Conservation (phyloP, 2,797 vertebrate species). For the Chrysocyon brachyurus region DNA sequence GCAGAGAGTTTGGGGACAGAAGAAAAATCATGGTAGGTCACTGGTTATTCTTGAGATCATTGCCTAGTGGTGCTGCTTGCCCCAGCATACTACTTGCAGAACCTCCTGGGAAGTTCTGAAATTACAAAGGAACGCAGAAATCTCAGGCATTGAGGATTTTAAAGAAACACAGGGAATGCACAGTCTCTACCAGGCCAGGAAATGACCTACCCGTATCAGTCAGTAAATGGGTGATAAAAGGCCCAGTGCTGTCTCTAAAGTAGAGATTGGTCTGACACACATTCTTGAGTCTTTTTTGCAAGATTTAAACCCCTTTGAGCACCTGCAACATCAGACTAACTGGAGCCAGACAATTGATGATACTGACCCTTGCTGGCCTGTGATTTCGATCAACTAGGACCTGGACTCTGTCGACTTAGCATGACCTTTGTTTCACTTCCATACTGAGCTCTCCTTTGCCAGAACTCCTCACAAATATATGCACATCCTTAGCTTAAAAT, state of each 20-base stretch:
- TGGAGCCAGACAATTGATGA: not conserved
- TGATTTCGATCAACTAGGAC: not conserved
- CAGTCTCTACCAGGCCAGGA: not conserved
- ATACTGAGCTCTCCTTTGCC: not conserved
- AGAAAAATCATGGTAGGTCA: not conserved
- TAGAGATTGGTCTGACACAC: not conserved
- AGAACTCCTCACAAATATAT: not conserved
- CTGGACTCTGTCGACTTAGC: not conserved
- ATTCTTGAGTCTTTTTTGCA: not conserved
- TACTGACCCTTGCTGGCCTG: not conserved
- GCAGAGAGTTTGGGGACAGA: not conserved
- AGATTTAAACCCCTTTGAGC: not conserved
- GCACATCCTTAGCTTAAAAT: not conserved
- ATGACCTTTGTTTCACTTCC: not conserved
- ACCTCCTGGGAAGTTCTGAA: not conserved
- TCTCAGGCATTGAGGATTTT: not conserved
- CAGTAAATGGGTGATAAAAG: not conserved
- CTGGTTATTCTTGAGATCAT: not conserved
- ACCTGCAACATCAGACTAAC: not conserved
- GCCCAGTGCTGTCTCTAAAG: not conserved
- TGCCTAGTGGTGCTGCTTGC: not conserved
- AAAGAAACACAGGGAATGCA: not conserved
- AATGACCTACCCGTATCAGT: not conserved
- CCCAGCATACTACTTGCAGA: not conserved
- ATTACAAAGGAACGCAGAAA: not conserved